Evolutionary conservation across 2,888 invertebrate genomes (phyloP).

Genomic region (Syrista parreyssii): DNA sequence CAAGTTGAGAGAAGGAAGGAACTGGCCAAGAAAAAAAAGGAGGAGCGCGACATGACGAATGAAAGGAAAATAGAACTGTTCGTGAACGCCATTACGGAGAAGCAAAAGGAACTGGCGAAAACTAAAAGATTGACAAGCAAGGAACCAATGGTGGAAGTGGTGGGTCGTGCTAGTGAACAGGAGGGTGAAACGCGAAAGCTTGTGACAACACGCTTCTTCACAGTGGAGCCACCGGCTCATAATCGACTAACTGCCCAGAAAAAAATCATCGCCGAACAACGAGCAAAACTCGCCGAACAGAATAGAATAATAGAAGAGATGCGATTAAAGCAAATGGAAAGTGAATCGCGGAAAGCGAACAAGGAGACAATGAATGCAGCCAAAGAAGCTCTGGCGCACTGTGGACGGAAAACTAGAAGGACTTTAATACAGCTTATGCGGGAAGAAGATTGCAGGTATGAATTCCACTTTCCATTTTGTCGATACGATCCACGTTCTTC

Average conservation of each 20-base stretch:
- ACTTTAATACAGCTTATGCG: conserved; percentile 53
- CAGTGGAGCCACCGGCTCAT: conserved; percentile 45
- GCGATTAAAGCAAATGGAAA: conserved; percentile 76
- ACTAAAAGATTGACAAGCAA: not conserved
- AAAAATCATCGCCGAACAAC: conserved; percentile 79
- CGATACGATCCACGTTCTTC: conserved; percentile 61
- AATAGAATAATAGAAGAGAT: conserved; percentile 79
- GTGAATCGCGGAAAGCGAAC: conserved; percentile 67
- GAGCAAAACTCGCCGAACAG: conserved; percentile 77
- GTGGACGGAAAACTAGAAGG: conserved; percentile 49
- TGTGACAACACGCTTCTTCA: not conserved
- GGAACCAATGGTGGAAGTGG: not conserved
- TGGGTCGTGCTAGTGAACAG: not conserved
- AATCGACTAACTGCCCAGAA: conserved; percentile 72
- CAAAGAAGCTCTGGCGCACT: conserved; percentile 70
- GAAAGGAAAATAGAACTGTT: conserved; percentile 56
- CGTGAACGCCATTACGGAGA: conserved; percentile 50
- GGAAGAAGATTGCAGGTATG: conserved; percentile 51
- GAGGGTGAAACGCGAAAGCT: not conserved
- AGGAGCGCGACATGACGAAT: conserved; percentile 38
- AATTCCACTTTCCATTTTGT: conserved; percentile 2
- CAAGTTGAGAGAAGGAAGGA: conserved; percentile 25
- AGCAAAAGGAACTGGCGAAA: conserved; percentile 44
- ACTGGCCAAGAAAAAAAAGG: conserved; percentile 22
- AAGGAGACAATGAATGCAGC: conserved; percentile 71